A percentile compares a stretch with the other conserved stretches of the same genome.
These are phyloP conservation scores for Ctenomys sociabilis DNA, from an alignment of 2,113 vertebrate species.

Conservation along the genomic window DNA sequence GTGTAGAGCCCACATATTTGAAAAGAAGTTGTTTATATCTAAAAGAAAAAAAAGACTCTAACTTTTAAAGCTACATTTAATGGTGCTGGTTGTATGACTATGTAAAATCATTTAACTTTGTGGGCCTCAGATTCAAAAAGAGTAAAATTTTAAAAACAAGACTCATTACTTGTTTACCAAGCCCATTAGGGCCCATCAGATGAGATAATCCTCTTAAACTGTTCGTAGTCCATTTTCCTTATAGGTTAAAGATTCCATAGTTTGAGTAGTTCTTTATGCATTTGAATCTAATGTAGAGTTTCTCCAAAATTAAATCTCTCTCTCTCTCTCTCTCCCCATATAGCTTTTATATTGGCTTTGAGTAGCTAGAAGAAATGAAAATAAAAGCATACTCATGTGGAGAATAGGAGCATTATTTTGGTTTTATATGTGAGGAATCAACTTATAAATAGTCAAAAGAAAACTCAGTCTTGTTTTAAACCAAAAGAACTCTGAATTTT, in stretches of 20 bases:
- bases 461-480: background rate
- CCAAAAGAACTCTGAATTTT: background rate
- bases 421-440: background rate
- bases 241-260: background rate
- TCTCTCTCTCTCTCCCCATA: background rate
- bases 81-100: background rate
- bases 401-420: background rate
- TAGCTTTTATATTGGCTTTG: background rate
- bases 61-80: background rate
- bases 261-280: background rate
- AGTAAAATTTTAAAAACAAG: constrained; percentile 1
- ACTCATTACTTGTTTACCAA: background rate
- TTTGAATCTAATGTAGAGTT: background rate
- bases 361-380: background rate
- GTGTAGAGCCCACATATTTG: background rate
- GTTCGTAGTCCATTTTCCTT: background rate
- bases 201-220: background rate
- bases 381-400: background rate
- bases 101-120: constrained; percentile 26
- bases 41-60: background rate
- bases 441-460: background rate
- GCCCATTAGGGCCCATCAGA: background rate
- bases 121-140: background rate
- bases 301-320: background rate
- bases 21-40: background rate